phyloP scores from a whole-genome alignment of 2,888 invertebrate genomes.

The Phortica magna region DNA sequence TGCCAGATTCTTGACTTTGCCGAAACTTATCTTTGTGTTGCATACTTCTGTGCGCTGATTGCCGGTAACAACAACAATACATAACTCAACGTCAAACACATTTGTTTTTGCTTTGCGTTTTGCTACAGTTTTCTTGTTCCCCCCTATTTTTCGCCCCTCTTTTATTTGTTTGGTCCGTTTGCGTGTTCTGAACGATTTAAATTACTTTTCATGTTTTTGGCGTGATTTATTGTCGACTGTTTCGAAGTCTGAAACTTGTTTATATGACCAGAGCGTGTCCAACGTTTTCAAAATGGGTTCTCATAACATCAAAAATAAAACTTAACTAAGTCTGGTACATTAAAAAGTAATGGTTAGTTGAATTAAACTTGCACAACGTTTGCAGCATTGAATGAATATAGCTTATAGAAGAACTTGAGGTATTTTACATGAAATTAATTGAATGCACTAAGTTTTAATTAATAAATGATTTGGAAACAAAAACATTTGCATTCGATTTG shows the following conservation, averaged over 20 bases:
- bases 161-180: constrained; percentile 9
- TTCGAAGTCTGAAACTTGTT: constrained; percentile 11
- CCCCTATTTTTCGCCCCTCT: background rate
- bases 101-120: background rate
- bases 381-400: too few relatives aligned
- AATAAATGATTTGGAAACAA: too few relatives aligned
- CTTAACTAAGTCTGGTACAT: too few relatives aligned
- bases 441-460: too few relatives aligned
- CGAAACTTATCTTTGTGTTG: constrained; percentile 15
- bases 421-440: too few relatives aligned
- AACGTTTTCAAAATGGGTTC: background rate
- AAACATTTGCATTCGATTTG: background rate
- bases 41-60: constrained; percentile 17
- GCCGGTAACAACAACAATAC: constrained; percentile 5
- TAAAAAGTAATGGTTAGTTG: too few relatives aligned
- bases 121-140: constrained; percentile 11
- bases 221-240: constrained; percentile 32
- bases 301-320: too few relatives aligned
- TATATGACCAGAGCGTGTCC: background rate
- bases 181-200: constrained; percentile 30
- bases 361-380: too few relatives aligned
- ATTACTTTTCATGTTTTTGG: constrained; percentile 39
- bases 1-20: constrained; percentile 13
- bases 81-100: constrained; percentile 17
- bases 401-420: too few relatives aligned